Conservation (phyloP, 2,113 vertebrate species). For the Amblyopsis rosae region DNA sequence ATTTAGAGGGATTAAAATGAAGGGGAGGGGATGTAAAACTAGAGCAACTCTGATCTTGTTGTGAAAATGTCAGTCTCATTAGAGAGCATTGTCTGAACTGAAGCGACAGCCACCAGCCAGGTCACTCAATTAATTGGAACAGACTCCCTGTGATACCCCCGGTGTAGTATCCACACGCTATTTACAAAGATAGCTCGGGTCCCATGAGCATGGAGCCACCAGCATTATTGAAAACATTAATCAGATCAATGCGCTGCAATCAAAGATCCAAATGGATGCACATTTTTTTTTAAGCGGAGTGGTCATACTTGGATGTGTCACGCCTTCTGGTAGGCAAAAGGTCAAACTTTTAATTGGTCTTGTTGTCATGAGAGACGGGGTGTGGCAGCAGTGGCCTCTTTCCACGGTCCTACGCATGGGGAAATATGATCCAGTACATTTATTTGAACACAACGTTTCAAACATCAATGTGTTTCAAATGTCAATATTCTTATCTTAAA, state of each 20-base stretch:
- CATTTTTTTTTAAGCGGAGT: not conserved
- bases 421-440: not conserved
- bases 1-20: not conserved
- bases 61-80: conserved; percentile 6
- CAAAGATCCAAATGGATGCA: not conserved
- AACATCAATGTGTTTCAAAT: not conserved
- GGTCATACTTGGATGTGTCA: not conserved
- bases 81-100: conserved; percentile 3
- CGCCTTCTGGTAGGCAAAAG: not conserved
- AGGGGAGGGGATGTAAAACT: not conserved
- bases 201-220: conserved; percentile 5
- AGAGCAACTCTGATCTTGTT: not conserved
- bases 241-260: conserved; percentile 20
- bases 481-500: not conserved
- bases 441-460: too few species aligned
- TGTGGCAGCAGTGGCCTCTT: too few species aligned
- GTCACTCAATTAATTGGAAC: conserved; percentile 33
- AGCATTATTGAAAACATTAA: conserved; percentile 14
- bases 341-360: not conserved
- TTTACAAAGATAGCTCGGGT: conserved; percentile 16
- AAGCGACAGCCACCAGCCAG: conserved; percentile 21
- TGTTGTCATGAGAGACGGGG: not conserved
- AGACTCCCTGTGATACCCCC: not conserved
- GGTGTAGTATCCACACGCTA: not conserved
- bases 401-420: too few species aligned